These are phyloP conservation scores for Echiichthys vipera DNA, from an alignment of 2,797 vertebrate genomes.

Conservation along the genomic window DNA sequence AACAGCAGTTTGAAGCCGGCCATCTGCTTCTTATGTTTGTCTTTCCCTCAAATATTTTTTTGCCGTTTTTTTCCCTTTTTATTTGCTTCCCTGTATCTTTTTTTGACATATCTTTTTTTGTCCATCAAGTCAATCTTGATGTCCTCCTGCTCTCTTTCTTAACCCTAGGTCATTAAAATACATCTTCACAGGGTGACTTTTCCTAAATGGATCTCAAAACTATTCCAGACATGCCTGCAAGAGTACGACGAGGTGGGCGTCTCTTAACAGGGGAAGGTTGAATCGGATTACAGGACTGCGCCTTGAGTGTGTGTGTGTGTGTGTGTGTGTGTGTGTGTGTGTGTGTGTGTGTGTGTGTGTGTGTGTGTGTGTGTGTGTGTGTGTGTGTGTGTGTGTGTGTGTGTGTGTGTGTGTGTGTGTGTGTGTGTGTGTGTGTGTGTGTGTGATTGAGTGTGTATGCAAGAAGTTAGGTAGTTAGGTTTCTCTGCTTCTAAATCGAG, in stretches of 20 bases:
- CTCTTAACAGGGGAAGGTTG: slow-evolving; percentile 47
- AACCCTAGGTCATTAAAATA: slow-evolving; percentile 37
- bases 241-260: slow-evolving; percentile 22
- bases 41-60: too few relatives aligned
- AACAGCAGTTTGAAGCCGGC: slow-evolving; percentile 12
- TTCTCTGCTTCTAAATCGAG: slow-evolving; percentile 71
- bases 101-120: slow-evolving; percentile 28
- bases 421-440: slow-evolving; percentile 14
- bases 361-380: too few relatives aligned
- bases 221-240: slow-evolving; percentile 52
- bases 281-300: slow-evolving; percentile 57
- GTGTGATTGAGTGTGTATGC: slow-evolving; percentile 8
- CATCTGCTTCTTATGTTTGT: slow-evolving; percentile 40
- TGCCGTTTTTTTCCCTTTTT: slow-evolving; percentile 1
- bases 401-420: slow-evolving; percentile 14
- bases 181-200: slow-evolving; percentile 41
- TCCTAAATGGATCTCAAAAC: slow-evolving; percentile 46
- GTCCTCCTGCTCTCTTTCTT: slow-evolving; percentile 28
- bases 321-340: slow-evolving; percentile 22
- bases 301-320: slow-evolving; percentile 22
- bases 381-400: slow-evolving; percentile 10
- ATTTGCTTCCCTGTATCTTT: slow-evolving; percentile 6
- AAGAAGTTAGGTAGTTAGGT: slow-evolving; percentile 43
- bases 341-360: slow-evolving; percentile 18
- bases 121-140: slow-evolving; percentile 10